These are phyloP conservation scores for Argopecten irradians DNA, from an alignment of 1,140 invertebrate genomes.

Conservation along the genomic window DNA sequence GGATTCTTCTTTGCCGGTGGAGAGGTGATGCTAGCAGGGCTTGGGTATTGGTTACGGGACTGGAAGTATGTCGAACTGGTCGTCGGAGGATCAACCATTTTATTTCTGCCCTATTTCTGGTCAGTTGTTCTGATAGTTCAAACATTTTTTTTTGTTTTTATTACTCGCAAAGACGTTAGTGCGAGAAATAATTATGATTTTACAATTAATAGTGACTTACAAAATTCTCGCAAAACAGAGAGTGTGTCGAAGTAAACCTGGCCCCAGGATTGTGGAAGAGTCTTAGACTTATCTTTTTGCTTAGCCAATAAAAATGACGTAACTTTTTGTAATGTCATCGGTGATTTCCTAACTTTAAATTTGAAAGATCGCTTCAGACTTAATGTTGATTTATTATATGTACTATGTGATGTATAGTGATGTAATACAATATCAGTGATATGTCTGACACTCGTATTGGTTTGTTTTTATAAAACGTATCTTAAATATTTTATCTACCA, in stretches of 20 bases:
- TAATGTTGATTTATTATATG: no score
- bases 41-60: conserved; percentile 83
- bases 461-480: no score
- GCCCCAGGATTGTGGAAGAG: neutral
- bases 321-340: no score
- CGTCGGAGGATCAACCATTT: conserved; percentile 83
- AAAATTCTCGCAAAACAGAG: neutral
- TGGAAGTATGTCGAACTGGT: conserved; percentile 86
- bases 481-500: no score
- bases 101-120: conserved; percentile 79
- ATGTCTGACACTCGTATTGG: no score
- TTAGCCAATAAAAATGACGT: no score
- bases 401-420: no score
- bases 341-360: no score
- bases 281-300: neutral
- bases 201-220: neutral
- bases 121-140: neutral
- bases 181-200: neutral
- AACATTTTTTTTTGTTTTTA: neutral
- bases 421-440: no score
- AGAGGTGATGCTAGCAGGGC: conserved; percentile 76
- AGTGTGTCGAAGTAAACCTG: neutral
- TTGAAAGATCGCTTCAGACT: no score
- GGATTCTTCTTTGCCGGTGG: conserved; percentile 57
- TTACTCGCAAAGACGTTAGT: neutral